Base-by-base conservation (phyloP, 2,113 vertebrate genomes). In the Mungos mungo region DNA sequence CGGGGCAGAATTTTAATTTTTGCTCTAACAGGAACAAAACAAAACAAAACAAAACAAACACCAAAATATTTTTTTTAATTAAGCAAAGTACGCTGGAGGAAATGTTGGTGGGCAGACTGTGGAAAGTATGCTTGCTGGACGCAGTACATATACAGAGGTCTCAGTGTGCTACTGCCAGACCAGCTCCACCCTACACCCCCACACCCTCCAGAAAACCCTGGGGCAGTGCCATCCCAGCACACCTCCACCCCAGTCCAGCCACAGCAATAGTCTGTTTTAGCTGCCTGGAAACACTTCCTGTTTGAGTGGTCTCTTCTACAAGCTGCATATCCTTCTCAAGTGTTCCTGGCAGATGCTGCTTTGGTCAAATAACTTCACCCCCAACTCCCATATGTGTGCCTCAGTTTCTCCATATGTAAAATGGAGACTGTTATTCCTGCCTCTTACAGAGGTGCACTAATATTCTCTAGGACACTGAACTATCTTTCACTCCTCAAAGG, bases 41-140 rank as follows among this genome's bases (percentile, higher is more conserved):
- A 47, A 47, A 47, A 47, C 45, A 47, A 10, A 47, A 47, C 45
- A 47, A 92, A 76, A 96, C 81, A 92, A 88, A 69, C 16, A 71
- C 68, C 50, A 57, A 94, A 93, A 95, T 19, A 92, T 47, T 77
- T 94, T 93, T 87, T 93, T 74, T 9, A 90, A 79, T 83, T 96
- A 95, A 94, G 95, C 69, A 88, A 96, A 93, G 71, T 72, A 96
- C 57, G 65, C 85, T 91, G 71, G 71, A 94, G 77, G 92, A 97
- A 98, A 96, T 96, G 77, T 95, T 95, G 87, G 83, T 94, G 95
- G 97, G 86, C 81, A 97, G 92, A 88, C 81, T 81, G 50, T 97
- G 95, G 96, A 98, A 98, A 97, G 80, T 96, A 93, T 93, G 85
- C 80, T 97, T 86, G 72, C 93, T 93, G 47, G 88, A 98, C 93